These are phyloP conservation scores for Heloderma charlesbogerti DNA, from an alignment of 2,113 vertebrate genomes.

Conservation along the genomic window DNA sequence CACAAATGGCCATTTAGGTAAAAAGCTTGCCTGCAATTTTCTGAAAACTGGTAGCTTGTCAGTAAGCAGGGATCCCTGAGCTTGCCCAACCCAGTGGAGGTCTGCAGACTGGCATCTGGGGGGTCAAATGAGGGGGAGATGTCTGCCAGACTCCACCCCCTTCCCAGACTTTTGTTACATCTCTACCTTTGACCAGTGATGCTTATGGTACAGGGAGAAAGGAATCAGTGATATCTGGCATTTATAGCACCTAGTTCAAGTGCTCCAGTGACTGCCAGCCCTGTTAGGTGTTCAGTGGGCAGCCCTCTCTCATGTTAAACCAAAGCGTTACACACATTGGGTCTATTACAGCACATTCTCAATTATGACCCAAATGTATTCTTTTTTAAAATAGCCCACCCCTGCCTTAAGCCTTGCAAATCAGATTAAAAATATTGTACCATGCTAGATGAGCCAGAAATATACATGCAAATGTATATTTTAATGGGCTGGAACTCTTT, in stretches of 20 bases:
- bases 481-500: conserved; percentile 43
- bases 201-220: no score
- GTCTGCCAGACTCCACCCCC: no score
- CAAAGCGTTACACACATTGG: background rate
- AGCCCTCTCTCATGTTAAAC: background rate
- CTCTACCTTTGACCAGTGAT: no score
- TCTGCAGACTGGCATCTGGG: no score
- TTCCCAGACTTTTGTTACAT: no score
- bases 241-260: background rate
- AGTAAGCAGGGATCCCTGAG: no score
- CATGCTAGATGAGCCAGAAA: conserved; percentile 35
- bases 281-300: background rate
- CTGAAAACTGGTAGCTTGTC: no score
- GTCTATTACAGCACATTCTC: conserved; percentile 20
- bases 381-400: background rate
- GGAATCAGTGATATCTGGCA: background rate
- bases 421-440: background rate
- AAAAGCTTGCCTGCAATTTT: no score
- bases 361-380: conserved; percentile 37
- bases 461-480: conserved; percentile 17
- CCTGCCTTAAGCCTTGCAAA: conserved; percentile 5
- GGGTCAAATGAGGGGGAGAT: no score
- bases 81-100: no score
- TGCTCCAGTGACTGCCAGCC: background rate
- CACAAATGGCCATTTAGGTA: no score